Evolutionary conservation across 2,888 invertebrate genomes (phyloP).

Genomic region (Lepidonotus clava): DNA sequence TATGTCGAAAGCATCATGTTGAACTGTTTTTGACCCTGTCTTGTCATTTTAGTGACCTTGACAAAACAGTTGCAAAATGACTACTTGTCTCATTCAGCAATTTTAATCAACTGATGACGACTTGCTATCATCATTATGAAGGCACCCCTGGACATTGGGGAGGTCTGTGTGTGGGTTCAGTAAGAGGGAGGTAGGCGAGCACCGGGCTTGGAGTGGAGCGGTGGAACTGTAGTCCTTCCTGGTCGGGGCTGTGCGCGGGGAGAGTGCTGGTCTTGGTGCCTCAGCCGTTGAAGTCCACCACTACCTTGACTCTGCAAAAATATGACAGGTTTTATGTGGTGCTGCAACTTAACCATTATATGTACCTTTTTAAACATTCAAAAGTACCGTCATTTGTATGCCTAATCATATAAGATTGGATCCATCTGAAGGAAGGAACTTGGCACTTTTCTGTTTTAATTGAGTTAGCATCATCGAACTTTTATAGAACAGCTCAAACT

Average conservation of each 20-base stretch:
- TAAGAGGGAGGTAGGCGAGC: not conserved
- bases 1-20: too few species aligned
- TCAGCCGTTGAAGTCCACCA: constrained; percentile 1
- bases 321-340: not conserved
- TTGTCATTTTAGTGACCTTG: too few species aligned
- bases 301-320: not conserved
- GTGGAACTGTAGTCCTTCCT: not conserved
- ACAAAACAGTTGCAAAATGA: too few species aligned
- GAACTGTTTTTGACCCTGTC: too few species aligned
- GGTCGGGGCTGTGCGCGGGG: not conserved
- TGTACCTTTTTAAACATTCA: not conserved
- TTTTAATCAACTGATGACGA: too few species aligned
- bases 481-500: not conserved
- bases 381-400: not conserved
- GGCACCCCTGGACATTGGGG: too few species aligned
- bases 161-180: not conserved
- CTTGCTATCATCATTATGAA: too few species aligned
- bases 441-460: not conserved
- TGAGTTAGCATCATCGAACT: not conserved
- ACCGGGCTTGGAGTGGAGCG: not conserved
- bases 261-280: not conserved
- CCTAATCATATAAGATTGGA: not conserved
- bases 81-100: too few species aligned
- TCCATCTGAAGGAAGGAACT: not conserved
- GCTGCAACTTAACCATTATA: not conserved